These are phyloP conservation scores for Drosophila subpulchrella DNA, from an alignment of 1,140 invertebrate genomes.

Conservation along the genomic window DNA sequence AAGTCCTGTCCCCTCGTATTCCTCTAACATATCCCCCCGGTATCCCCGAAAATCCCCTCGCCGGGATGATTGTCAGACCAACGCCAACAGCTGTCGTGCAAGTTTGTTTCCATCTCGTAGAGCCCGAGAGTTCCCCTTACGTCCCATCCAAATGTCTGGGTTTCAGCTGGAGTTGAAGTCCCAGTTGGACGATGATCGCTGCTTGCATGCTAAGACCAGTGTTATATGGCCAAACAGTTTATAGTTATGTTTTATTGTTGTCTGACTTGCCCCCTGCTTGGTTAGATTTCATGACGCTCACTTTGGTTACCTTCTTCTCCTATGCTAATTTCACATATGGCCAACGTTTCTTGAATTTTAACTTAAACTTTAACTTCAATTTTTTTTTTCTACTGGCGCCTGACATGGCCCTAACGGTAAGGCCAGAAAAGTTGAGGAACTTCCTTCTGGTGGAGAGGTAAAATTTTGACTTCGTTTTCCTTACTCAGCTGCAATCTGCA, in stretches of 20 bases:
- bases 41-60: not conserved
- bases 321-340: constrained; percentile 65
- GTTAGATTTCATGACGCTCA: constrained; percentile 48
- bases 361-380: constrained; percentile 43
- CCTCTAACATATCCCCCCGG: constrained; percentile 27
- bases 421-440: not conserved
- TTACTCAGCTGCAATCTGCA: constrained; percentile 13
- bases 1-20: constrained; percentile 36
- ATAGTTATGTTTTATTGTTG: constrained; percentile 67
- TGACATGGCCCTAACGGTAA: constrained; percentile 33
- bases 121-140: constrained; percentile 5
- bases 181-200: constrained; percentile 46
- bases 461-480: not conserved
- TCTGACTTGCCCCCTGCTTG: constrained; percentile 15
- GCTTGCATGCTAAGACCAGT: constrained; percentile 55
- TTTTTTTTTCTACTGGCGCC: constrained; percentile 21
- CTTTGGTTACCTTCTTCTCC: constrained; percentile 24
- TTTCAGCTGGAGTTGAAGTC: constrained; percentile 10
- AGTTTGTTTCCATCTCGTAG: constrained; percentile 61
- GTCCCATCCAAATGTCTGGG: constrained; percentile 11
- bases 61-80: constrained; percentile 57
- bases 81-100: constrained; percentile 74
- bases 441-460: not conserved
- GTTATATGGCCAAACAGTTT: constrained; percentile 49
- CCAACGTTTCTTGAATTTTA: constrained; percentile 62